Conservation (phyloP, 2,888 invertebrate genomes). For the Melinopterus prodromus region DNA sequence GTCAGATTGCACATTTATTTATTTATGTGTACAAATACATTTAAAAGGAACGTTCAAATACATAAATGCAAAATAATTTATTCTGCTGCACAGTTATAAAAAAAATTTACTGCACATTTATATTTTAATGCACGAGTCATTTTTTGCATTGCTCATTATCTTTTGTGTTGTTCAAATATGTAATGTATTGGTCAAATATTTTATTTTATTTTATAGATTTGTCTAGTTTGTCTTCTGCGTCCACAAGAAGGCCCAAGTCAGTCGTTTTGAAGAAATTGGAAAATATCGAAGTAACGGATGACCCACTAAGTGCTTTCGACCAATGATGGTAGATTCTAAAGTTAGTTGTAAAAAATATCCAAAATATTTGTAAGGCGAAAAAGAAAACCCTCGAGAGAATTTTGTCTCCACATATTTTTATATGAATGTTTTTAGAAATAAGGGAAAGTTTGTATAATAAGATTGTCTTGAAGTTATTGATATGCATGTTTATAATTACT, state of each 20-base stretch:
- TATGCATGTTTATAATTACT: not conserved
- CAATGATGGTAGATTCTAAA: conserved; percentile 18
- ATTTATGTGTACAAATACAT: too few relatives aligned
- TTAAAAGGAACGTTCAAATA: too few relatives aligned
- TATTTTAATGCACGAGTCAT: too few relatives aligned
- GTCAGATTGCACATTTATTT: too few relatives aligned
- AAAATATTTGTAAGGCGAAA: not conserved
- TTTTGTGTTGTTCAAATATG: too few relatives aligned
- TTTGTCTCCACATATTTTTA: not conserved
- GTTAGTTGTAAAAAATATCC: not conserved
- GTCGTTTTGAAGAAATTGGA: conserved; percentile 50
- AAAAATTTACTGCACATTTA: too few relatives aligned
- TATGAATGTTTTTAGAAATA: not conserved
- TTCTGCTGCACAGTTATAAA: too few relatives aligned
- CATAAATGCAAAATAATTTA: too few relatives aligned
- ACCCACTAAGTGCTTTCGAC: conserved; percentile 48
- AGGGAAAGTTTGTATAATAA: not conserved
- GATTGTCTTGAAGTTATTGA: not conserved
- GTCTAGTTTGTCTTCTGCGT: conserved; percentile 29
- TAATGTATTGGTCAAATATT: too few relatives aligned
- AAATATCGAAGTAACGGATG: conserved; percentile 48
- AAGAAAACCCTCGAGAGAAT: not conserved
- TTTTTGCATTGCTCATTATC: too few relatives aligned
- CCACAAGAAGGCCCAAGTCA: conserved; percentile 46
- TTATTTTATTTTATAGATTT: not conserved